Evolutionary conservation across 2,797 vertebrate genomes (phyloP), one percentile per base, ranked within the genome.

Genomic region (Chromobotia macracanthus): DNA sequence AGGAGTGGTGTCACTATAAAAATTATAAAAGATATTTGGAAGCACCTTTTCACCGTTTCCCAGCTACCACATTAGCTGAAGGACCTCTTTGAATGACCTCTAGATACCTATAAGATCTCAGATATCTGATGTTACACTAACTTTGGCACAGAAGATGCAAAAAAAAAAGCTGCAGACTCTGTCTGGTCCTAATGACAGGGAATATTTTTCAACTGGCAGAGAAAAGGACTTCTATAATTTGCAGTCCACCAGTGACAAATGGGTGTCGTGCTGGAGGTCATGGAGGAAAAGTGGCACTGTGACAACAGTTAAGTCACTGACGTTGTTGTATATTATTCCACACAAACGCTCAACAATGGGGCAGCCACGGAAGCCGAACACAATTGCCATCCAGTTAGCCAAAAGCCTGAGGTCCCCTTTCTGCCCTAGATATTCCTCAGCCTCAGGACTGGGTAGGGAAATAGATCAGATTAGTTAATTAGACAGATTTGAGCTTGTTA

Each of bases 401-500:
- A 76, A 55, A 55, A 72, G 74, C 72, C 44, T 64, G 53, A 41
- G 44, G 73, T 56, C 50, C 48, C 41, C 63, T 80, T 79, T 61
- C 69, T 56, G 77, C 68, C 77, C 83, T 72, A 23, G 73, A 72
- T 31, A 61, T 84, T 82, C 83, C 76, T 83, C 82, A 60, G 70
- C 71, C 63, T 82, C 83, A 10, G 77, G 35, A 65, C 12, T 64
- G 77, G 68, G 73, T 50, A 79, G 78, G 81, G 44, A 44, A 60
- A 82, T 78, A 80, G 83, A 87, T 89, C 78, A 87, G 80, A 86
- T 89, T 85, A 84, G 75, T 83, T 90, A 89, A 92, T 91, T 88
- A 89, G 84, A 67, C 82, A 63, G 85, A 87, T 79, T 87, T 89
- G 82, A 86, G 79, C 78, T 76, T 83, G 82, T 90, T 91, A 61